phyloP scores from a whole-genome alignment of 2,797 vertebrate species.

The Leptodactylus fallax region DNA sequence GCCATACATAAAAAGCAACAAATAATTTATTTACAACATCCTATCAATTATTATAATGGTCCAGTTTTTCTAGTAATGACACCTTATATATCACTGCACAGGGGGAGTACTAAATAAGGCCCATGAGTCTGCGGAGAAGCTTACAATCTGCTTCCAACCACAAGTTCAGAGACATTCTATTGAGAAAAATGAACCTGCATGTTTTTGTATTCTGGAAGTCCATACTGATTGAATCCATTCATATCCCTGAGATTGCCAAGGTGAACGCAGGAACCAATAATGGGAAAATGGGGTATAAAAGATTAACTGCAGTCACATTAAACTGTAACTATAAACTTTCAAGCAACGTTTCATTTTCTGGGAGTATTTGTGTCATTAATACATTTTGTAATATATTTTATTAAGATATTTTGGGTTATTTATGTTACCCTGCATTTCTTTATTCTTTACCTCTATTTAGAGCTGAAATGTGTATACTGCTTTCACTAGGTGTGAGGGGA shows the following conservation, averaged over 20 bases:
- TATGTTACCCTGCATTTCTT: no score
- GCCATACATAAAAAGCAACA: background rate
- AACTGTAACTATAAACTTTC: no score
- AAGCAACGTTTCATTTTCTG: no score
- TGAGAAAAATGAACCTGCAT: background rate
- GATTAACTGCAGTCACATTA: background rate
- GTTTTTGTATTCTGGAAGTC: background rate
- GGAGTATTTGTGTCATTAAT: no score
- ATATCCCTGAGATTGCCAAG: background rate
- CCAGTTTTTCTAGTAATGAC: background rate
- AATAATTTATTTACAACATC: background rate
- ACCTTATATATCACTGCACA: background rate
- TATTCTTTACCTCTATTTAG: no score
- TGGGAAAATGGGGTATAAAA: background rate
- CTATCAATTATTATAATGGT: background rate
- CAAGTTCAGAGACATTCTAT: background rate
- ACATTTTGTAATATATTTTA: no score
- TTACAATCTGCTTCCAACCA: background rate
- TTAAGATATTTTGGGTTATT: no score
- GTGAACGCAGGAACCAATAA: background rate
- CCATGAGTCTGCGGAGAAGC: background rate
- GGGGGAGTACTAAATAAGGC: background rate
- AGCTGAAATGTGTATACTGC: no score
- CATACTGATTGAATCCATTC: background rate
- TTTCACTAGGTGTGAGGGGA: no score